A percentile compares a stretch with the other conserved stretches of the same genome.
phyloP scores from a whole-genome alignment of 2,113 vertebrate genomes.

The Suricata suricatta region DNA sequence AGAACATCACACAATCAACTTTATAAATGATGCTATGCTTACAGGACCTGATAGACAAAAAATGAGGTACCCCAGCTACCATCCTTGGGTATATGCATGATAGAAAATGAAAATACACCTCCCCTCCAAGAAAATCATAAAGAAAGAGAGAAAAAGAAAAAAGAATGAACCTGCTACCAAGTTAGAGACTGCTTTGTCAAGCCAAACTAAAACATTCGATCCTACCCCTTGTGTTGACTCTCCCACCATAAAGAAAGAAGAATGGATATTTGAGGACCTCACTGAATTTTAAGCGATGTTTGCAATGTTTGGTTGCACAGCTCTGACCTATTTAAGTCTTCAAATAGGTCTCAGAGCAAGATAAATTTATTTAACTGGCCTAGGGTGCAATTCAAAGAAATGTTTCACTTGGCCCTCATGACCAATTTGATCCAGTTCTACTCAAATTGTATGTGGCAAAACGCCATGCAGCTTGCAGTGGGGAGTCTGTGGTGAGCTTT shows the following conservation, averaged over 20 bases:
- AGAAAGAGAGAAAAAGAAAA: neutral
- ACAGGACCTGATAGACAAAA: neutral
- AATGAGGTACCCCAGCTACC: neutral
- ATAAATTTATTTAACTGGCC: neutral
- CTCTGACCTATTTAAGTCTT: neutral
- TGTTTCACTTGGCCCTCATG: neutral
- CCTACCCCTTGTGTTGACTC: neutral
- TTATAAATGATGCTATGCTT: neutral
- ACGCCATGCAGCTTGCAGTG: neutral
- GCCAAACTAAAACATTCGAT: accelerated
- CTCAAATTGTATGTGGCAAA: neutral
- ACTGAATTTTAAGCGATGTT: neutral
- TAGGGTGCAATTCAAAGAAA: neutral
- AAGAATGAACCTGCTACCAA: neutral
- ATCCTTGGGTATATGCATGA: neutral
- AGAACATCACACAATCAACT: neutral
- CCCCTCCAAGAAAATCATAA: neutral
- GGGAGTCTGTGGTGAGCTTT: neutral
- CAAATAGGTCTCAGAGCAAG: neutral
- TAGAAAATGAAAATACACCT: neutral
- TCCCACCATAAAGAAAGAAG: neutral
- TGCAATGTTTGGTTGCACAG: neutral
- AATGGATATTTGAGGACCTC: neutral
- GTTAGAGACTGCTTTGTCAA: neutral
- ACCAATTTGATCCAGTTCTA: neutral